These are phyloP conservation scores for Eurytoma californica DNA, from an alignment of 2,888 invertebrate genomes.

Conservation along the genomic window DNA sequence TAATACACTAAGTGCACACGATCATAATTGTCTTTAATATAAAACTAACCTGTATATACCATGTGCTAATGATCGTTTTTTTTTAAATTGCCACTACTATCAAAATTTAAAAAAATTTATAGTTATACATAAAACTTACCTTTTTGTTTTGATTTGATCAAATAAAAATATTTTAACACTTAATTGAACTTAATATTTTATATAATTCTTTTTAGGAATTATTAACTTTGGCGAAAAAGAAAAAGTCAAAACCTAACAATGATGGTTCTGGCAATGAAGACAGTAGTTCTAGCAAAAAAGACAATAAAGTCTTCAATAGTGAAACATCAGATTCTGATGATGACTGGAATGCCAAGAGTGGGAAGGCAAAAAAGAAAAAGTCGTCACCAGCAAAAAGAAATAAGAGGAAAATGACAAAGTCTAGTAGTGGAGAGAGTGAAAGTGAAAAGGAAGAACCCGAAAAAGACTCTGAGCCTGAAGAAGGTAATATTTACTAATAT, in stretches of 20 bases:
- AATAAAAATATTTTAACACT: too few relatives aligned
- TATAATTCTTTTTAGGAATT: constrained; percentile 80
- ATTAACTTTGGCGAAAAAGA: constrained; percentile 87
- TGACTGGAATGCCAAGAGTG: constrained; percentile 75
- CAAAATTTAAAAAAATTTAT: too few relatives aligned
- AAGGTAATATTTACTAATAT: constrained; percentile 77
- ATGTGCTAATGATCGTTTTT: too few relatives aligned
- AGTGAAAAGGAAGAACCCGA: constrained; percentile 80
- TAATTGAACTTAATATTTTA: background rate
- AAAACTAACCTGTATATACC: too few relatives aligned
- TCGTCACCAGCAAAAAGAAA: constrained; percentile 70
- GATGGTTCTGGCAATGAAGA: constrained; percentile 70
- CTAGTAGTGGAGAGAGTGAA: constrained; percentile 72
- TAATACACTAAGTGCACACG: too few relatives aligned
- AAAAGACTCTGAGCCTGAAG: constrained; percentile 90
- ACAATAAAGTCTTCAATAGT: constrained; percentile 69
- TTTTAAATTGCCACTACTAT: too few relatives aligned
- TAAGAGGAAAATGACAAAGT: constrained; percentile 75
- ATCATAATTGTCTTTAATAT: too few relatives aligned
- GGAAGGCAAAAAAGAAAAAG: constrained; percentile 73
- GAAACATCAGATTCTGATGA: constrained; percentile 78
- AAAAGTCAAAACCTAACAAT: constrained; percentile 77
- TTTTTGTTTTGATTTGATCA: too few relatives aligned
- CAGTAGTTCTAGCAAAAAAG: constrained; percentile 64
- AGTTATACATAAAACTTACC: too few relatives aligned